Evolutionary conservation across 2,888 invertebrate species (phyloP), one percentile per base, ranked within the genome.

Genomic region (Agrotis ipsilon): DNA sequence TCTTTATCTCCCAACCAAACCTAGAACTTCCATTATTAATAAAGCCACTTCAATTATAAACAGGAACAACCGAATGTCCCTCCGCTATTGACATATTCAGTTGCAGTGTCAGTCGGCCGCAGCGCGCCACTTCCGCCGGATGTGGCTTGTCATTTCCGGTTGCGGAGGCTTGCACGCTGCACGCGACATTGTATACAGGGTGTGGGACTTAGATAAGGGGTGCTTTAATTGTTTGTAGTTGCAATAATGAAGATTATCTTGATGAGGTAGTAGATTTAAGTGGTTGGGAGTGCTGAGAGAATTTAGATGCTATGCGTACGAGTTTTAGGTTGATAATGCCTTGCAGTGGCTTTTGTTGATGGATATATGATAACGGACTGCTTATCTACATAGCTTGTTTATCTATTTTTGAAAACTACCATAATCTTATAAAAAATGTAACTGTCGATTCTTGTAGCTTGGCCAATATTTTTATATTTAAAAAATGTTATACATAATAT

Each of bases 91-190:
- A 82, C 82, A 78, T 83, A 82, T 83, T 83, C 85, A 83, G 75
- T 81, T 76, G 80, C 81, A 78, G 32, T 75, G 70, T 66, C 80
- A 84, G 70, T 71, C 70, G 86, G 84, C 80, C 81, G 77, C 61
- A 89, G 87, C 87, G 78, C 80, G 84, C 87, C 83, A 85, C 88
- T 80, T 92, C 93, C 92, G 88, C 68, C 86, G 92, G 92, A 91
- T 72, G 89, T 86, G 90, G 89, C 79, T 80, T 78, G 87, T 87
- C 90, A 71, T 77, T 82, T 86, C 84, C 86, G 76, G 75, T 70
- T 82, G 80, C 68, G 83, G 73, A 81, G 84, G 83, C 81, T 81
- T 83, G 81, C 58, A 81, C 82, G 82, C 62, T 83, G 78, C 83
- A 85, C 75, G 72, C 80, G 78, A 86, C 84, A 78, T 75, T 84